Conservation (phyloP, 2,797 vertebrate genomes). For the Scarus forsteni region DNA sequence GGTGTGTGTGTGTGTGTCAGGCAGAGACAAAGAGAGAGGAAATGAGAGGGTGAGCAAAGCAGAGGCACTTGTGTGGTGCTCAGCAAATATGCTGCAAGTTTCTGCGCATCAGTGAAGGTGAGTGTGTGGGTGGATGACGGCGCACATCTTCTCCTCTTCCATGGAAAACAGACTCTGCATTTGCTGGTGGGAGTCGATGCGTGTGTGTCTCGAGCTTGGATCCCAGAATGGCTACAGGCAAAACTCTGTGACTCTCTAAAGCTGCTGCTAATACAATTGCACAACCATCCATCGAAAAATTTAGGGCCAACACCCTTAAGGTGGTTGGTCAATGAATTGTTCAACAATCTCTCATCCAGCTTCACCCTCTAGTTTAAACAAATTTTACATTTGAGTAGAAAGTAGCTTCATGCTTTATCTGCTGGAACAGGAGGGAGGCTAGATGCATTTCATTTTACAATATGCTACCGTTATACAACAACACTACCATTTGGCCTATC, state of each 20-base stretch:
- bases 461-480: no score
- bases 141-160: slow-evolving; percentile 48
- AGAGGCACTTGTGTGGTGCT: slow-evolving; percentile 61
- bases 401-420: no score
- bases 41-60: slow-evolving; percentile 51
- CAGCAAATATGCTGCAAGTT: slow-evolving; percentile 52
- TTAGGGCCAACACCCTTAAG: no score
- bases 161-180: slow-evolving; percentile 40
- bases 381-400: no score
- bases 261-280: slow-evolving; percentile 22
- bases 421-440: no score
- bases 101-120: slow-evolving; percentile 67
- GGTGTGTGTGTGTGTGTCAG: slow-evolving; percentile 8
- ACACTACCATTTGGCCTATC: no score
- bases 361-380: no score
- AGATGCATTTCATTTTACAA: no score
- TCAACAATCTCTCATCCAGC: no score
- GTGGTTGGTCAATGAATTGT: no score
- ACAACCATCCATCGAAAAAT: neutral
- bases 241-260: slow-evolving; percentile 35
- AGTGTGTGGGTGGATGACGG: slow-evolving; percentile 68
- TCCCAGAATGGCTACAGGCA: slow-evolving; percentile 45
- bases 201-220: slow-evolving; percentile 17
- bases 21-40: slow-evolving; percentile 41
- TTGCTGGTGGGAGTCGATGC: slow-evolving; percentile 36